A percentile compares a stretch with the other conserved stretches of the same genome.
Conservation (phyloP, 2,888 invertebrate species). For the Clistopyga incitator region DNA sequence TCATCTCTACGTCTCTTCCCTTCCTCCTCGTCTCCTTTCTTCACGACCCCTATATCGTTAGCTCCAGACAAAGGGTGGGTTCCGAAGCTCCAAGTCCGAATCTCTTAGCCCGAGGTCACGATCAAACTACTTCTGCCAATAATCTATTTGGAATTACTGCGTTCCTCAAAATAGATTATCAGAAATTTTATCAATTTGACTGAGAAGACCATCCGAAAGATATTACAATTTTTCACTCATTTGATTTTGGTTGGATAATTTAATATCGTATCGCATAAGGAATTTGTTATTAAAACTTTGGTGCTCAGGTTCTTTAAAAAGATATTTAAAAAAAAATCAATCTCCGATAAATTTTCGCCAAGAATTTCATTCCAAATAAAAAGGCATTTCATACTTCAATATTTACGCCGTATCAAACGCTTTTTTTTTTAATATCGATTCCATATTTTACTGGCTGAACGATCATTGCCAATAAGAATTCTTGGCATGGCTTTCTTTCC, state of each 20-base stretch:
- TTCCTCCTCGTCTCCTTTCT: slow-evolving; percentile 61
- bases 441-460: neutral
- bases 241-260: neutral
- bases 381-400: neutral
- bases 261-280: neutral
- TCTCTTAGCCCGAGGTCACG: slow-evolving; percentile 72
- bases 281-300: too few relatives aligned
- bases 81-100: slow-evolving; percentile 65
- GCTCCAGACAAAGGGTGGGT: slow-evolving; percentile 78
- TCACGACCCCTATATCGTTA: slow-evolving; percentile 74
- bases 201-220: neutral
- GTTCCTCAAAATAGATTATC: neutral
- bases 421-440: neutral
- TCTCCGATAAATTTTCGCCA: neutral
- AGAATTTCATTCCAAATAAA: neutral
- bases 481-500: neutral
- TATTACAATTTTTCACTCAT: neutral
- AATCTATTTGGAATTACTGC: slow-evolving; percentile 76
- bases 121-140: slow-evolving; percentile 78
- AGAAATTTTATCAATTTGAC: neutral
- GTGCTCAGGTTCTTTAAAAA: neutral
- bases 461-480: slow-evolving; percentile 7
- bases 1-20: slow-evolving; percentile 50
- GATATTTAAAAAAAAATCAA: neutral
- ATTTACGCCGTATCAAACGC: neutral